Percentiles rank a stretch among this genome's conserved stretches.
Conservation (phyloP, 2,113 vertebrate genomes). For the Irena cyanogastra region DNA sequence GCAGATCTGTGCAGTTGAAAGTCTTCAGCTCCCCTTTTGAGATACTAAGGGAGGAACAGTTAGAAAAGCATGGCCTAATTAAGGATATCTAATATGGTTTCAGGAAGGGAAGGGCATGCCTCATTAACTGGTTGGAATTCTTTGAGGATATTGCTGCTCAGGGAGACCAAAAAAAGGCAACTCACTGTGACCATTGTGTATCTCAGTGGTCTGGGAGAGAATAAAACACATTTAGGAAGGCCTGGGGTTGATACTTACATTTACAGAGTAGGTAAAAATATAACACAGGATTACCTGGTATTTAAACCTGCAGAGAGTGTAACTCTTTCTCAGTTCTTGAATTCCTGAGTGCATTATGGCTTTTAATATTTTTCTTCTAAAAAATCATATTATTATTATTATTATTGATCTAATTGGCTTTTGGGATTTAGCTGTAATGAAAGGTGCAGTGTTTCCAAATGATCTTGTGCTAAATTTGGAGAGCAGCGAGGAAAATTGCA, state of each 20-base stretch:
- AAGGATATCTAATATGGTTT: slow-evolving; percentile 68
- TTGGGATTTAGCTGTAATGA: slow-evolving; percentile 8
- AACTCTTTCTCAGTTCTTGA: neutral
- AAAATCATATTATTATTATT: neutral
- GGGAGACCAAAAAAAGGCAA: slow-evolving; percentile 27
- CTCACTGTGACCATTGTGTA: slow-evolving; percentile 44
- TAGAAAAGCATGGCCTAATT: slow-evolving; percentile 70
- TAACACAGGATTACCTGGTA: neutral
- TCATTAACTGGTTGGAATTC: slow-evolving; percentile 70
- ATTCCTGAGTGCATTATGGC: neutral
- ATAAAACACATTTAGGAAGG: neutral
- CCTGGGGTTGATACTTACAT: neutral
- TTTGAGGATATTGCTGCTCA: slow-evolving; percentile 59
- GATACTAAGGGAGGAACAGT: slow-evolving; percentile 59
- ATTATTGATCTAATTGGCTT: neutral
- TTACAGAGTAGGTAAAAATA: neutral
- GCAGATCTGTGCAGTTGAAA: slow-evolving; percentile 54
- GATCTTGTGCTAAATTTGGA: slow-evolving; percentile 1
- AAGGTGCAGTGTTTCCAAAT: neutral
- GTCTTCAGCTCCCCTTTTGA: slow-evolving; percentile 52
- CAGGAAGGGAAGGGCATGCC: slow-evolving; percentile 67
- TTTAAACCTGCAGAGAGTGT: neutral
- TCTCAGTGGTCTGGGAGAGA: neutral
- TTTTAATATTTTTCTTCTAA: neutral
- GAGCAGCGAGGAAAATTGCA: slow-evolving; percentile 7